Base-by-base conservation (phyloP, 2,797 vertebrate species). In the Argyrosomus regius region DNA sequence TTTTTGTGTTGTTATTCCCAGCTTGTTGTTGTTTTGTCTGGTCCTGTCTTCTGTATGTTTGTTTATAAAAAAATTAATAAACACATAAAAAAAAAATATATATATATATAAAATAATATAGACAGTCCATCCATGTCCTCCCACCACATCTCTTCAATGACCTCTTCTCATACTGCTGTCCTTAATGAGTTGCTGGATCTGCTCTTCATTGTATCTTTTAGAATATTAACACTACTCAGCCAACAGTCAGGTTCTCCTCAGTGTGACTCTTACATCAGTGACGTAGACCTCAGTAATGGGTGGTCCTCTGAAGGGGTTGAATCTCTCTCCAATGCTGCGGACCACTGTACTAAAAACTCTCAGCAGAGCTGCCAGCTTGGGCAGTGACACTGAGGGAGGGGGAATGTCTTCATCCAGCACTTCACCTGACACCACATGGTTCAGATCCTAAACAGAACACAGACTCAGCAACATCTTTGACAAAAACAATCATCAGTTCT, bases 271-370 rank as follows among this genome's bases (percentile, higher is more conserved):
- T 95, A 99, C 98, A 91, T 99, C 98, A 12, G 96, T 97, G 59
- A 99, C 97, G 11, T 99, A 99, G 52, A 92, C 95, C 89, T 99
- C 97, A 0, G 97, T 99, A 69, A 99, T 99, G 1, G 98, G 98
- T 12, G 97, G 97, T 26, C 98, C 98, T 82, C 98, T 92, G 75
- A 97, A 94, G 2, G 98, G 98, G 91, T 96, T 99, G 91, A 99
- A 99, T 4, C 98, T 93, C 63, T 99, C 97, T 66, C 98, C 98
- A 1, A 99, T 99, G 93, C 98, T 99, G 93, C 98, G 97, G 79
- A 99, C 98, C 77, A 99, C 98, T 0, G 98, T 99, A 71, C 98
- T 99, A 93, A 99, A 99, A n/a, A 99, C 98, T 3, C 97, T 95
- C 54, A 99, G 96, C 41, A 99, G 96, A 0, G 98, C 98, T 2